Conservation (phyloP, 2,113 vertebrate species). For the Dromiciops gliroides region DNA sequence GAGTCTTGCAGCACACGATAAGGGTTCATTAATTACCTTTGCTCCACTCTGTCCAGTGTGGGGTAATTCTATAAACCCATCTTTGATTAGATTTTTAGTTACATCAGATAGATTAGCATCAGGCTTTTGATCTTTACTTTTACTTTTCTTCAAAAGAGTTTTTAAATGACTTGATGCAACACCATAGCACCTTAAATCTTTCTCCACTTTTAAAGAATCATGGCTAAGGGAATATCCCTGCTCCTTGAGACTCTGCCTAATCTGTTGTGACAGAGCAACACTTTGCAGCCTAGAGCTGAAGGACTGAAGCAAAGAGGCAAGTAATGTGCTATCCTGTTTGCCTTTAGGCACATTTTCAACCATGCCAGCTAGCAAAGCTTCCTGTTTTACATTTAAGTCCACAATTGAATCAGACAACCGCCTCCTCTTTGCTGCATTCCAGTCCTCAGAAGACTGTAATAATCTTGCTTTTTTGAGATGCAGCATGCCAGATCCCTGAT, state of each 20-base stretch:
- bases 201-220: slow-evolving; percentile 88
- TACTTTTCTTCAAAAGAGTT: slow-evolving; percentile 95
- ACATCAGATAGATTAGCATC: slow-evolving; percentile 88
- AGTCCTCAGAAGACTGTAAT: slow-evolving; percentile 93
- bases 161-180: slow-evolving; percentile 95
- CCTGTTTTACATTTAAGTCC: slow-evolving; percentile 92
- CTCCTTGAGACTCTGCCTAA: slow-evolving; percentile 90
- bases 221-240: slow-evolving; percentile 86
- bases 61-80: slow-evolving; percentile 90
- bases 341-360: slow-evolving; percentile 91
- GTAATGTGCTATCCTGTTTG: slow-evolving; percentile 96
- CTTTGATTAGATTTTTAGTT: slow-evolving; percentile 86
- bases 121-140: slow-evolving; percentile 90
- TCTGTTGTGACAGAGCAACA: slow-evolving; percentile 95
- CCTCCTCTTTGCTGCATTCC: slow-evolving; percentile 92
- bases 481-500: slow-evolving; percentile 90
- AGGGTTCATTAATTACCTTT: slow-evolving; percentile 86
- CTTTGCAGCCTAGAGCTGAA: slow-evolving; percentile 98
- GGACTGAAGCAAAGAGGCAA: slow-evolving; percentile 98
- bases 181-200: slow-evolving; percentile 91
- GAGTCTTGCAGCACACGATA: slow-evolving; percentile 93
- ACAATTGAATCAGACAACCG: slow-evolving; percentile 87
- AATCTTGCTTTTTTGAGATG: slow-evolving; percentile 97
- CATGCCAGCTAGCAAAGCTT: slow-evolving; percentile 89
- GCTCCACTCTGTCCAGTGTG: slow-evolving; percentile 85